Evolutionary conservation across 1,140 invertebrate species (phyloP), one percentile per base, ranked within the genome.

Genomic region (Xylocopa sonorina): DNA sequence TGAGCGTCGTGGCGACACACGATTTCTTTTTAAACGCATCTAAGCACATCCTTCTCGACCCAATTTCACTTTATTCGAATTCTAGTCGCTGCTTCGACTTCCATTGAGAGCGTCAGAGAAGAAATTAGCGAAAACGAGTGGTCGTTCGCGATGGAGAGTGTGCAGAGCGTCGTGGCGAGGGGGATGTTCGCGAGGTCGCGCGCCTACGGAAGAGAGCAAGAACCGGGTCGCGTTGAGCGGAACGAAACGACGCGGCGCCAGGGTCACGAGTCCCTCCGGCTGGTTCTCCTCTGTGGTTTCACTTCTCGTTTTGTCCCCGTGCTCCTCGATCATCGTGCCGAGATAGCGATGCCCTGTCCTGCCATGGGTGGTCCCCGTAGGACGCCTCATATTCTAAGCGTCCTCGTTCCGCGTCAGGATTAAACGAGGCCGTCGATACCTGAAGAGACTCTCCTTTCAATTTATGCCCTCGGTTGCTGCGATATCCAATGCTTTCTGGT

Each of bases 361-460:
- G 77, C 24, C 67, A 74, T 67, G 77, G 78, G 78, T 82, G 81
- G 78, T 82, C 81, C n/a, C n/a, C 80, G 46, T 72, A 18, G 51
- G 51, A 43, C 76, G 58, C 73, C 80, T 81, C 75, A 81, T 81
- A 81, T 81, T 78, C 80, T 81, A 71, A 63, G 32, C 64, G 50
- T 66, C 29, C 34, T 24, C 41, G 63, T 12, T 48, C 50, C 48
- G n/a, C n/a, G 10, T 46, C 67, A 34, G 62, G 32, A 63, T 78
- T 71, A 60, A 82, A 82, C 60, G 67, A 78, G 80, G 72, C 72
- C 53, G 48, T 46, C 75, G 67, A 82, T 81, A 78, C 69, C 67
- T 41, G 68, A 46, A 58, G n/a, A 46, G 46, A 14, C 66, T 62
- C 76, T 6, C 7, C 64, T 32, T 57, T 29, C 75, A 60, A 58